Conservation (phyloP, 2,797 vertebrate species). For the Nyctalus aviator region DNA sequence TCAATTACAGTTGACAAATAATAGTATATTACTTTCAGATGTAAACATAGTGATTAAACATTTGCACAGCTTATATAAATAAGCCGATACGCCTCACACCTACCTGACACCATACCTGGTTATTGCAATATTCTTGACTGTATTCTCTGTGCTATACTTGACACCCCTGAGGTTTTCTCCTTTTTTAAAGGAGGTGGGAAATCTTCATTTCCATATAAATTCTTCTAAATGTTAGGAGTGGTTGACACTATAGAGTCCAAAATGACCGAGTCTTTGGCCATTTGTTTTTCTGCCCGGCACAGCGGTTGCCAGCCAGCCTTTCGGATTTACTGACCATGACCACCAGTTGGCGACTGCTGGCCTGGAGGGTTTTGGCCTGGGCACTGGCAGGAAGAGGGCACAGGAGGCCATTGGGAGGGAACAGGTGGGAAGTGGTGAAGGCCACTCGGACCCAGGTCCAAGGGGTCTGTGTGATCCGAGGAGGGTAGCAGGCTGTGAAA, state of each 20-base stretch:
- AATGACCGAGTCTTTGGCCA: neutral
- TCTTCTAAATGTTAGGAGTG: neutral
- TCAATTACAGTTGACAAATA: neutral
- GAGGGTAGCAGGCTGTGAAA: neutral
- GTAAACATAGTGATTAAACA: neutral
- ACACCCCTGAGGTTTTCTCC: neutral
- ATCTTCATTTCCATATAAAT: neutral
- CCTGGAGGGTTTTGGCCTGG: neutral
- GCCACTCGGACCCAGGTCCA: neutral
- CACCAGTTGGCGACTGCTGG: no score
- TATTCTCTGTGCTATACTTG: neutral
- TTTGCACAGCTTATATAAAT: neutral
- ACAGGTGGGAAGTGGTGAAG: neutral
- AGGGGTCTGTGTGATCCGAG: neutral
- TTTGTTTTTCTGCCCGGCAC: neutral
- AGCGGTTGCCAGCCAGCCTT: no score
- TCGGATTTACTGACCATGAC: no score
- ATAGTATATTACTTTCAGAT: no score
- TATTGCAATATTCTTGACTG: neutral
- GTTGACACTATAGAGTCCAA: neutral
- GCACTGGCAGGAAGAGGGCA: neutral
- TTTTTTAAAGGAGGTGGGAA: neutral
- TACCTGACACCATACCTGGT: neutral
- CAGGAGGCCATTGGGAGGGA: neutral
- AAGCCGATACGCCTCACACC: neutral